phyloP scores from a whole-genome alignment of 2,888 invertebrate species.

The Seira musarum region DNA sequence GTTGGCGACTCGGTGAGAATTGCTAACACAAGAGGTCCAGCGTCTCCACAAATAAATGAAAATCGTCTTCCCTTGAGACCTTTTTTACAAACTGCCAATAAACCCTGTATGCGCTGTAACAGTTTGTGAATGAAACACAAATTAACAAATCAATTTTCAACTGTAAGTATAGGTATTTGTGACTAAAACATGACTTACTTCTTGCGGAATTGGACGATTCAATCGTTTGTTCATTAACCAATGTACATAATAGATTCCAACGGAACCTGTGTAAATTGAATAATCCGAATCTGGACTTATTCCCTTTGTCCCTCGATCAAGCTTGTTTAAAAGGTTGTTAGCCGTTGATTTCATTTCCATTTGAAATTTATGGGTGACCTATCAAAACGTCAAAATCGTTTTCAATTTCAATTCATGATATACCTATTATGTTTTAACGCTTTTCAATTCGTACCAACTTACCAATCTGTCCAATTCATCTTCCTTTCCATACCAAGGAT shows the following conservation, averaged over 20 bases:
- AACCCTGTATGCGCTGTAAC: constrained; percentile 35
- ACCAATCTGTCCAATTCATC: constrained; percentile 34
- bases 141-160: constrained; percentile 3
- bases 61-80: constrained; percentile 74
- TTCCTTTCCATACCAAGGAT: constrained; percentile 40
- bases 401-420: too few relatives aligned
- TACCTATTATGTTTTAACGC: too few relatives aligned
- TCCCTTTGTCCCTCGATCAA: constrained; percentile 17
- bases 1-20: constrained; percentile 76
- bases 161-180: too few relatives aligned
- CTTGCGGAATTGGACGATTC: constrained; percentile 25
- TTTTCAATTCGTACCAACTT: too few relatives aligned
- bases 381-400: too few relatives aligned
- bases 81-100: constrained; percentile 48
- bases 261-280: constrained; percentile 83
- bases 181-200: constrained; percentile 29
- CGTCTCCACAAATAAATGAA: constrained; percentile 81
- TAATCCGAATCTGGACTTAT: constrained; percentile 73
- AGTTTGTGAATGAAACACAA: constrained; percentile 54
- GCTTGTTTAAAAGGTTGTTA: constrained; percentile 6
- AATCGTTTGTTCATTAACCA: constrained; percentile 73
- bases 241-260: constrained; percentile 81
- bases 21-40: constrained; percentile 79
- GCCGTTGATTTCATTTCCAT: constrained; percentile 9
- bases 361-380: constrained; percentile 18